phyloP scores from a whole-genome alignment of 2,113 vertebrate genomes.

The Echinops telfairi region DNA sequence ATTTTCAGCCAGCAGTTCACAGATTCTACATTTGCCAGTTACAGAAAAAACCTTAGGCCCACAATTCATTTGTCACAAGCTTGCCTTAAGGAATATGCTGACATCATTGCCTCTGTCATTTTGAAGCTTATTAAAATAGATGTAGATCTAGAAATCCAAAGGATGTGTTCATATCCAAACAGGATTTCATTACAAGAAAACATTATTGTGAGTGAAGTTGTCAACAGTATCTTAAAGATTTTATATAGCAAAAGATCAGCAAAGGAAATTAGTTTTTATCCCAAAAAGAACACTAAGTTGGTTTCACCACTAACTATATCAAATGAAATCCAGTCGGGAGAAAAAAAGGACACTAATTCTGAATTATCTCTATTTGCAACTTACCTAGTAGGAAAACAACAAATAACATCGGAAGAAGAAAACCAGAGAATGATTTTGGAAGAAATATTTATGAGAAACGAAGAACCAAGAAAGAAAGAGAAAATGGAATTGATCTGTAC shows the following conservation, averaged over 20 bases:
- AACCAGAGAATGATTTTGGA: conserved; percentile 65
- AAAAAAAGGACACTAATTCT: conserved; percentile 11
- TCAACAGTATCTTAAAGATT: conserved; percentile 66
- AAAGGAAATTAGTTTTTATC: conserved; percentile 36
- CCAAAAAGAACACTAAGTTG: conserved; percentile 13
- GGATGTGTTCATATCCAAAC: conserved; percentile 20
- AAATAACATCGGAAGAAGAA: conserved; percentile 38
- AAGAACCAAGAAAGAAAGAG: conserved; percentile 54
- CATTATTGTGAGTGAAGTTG: conserved; percentile 62
- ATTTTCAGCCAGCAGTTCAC: conserved; percentile 6
- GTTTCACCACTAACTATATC: conserved; percentile 22
- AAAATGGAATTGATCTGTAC: conserved; percentile 23
- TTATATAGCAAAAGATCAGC: conserved; percentile 59
- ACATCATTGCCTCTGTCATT: conserved; percentile 63
- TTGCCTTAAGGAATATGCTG: conserved; percentile 73
- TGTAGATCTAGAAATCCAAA: conserved; percentile 75
- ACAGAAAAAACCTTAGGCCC: conserved; percentile 16
- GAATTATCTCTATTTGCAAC: not conserved
- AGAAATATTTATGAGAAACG: conserved; percentile 74
- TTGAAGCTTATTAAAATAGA: conserved; percentile 81
- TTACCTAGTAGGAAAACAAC: conserved; percentile 31
- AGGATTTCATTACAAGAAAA: conserved; percentile 65
- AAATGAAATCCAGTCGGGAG: conserved; percentile 27
- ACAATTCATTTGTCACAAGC: conserved; percentile 62
- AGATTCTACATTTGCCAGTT: conserved; percentile 37